phyloP scores from a whole-genome alignment of 2,888 invertebrate genomes.

The Panzeria rudis region DNA sequence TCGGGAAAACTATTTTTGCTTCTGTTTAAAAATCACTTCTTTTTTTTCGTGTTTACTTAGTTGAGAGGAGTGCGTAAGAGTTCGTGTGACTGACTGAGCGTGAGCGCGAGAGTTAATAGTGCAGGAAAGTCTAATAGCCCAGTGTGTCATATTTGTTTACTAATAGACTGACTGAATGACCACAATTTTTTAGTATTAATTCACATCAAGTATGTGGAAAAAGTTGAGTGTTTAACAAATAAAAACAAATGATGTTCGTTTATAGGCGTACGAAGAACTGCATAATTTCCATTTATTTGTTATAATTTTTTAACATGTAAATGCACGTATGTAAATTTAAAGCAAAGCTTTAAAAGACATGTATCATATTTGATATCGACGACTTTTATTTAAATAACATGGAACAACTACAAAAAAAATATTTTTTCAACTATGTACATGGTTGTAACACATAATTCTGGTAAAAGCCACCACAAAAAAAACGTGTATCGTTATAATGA shows the following conservation, averaged over 20 bases:
- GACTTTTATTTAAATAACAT: no score
- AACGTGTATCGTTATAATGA: no score
- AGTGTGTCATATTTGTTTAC: not conserved
- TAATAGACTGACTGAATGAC: conserved; percentile 13
- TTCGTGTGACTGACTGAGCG: conserved; percentile 11
- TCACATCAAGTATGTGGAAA: not conserved
- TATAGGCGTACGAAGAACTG: not conserved
- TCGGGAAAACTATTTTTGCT: conserved; percentile 25
- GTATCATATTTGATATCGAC: no score
- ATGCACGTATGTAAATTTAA: not conserved
- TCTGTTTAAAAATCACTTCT: conserved; percentile 42
- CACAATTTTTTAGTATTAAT: conserved; percentile 40
- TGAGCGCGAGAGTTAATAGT: not conserved
- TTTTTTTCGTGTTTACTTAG: conserved; percentile 18
- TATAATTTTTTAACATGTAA: not conserved
- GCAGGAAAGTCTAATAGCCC: conserved; percentile 27
- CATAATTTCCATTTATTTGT: conserved; percentile 37
- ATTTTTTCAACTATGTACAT: no score
- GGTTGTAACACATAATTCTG: no score
- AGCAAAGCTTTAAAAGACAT: not conserved
- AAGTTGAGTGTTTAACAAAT: conserved; percentile 44
- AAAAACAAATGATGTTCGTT: not conserved
- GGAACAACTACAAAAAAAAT: no score
- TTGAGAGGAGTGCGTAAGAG: conserved; percentile 14
- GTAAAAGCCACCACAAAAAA: no score